These are phyloP conservation scores for Glyptemys insculpta DNA, from an alignment of 2,797 vertebrate genomes.

Conservation along the genomic window DNA sequence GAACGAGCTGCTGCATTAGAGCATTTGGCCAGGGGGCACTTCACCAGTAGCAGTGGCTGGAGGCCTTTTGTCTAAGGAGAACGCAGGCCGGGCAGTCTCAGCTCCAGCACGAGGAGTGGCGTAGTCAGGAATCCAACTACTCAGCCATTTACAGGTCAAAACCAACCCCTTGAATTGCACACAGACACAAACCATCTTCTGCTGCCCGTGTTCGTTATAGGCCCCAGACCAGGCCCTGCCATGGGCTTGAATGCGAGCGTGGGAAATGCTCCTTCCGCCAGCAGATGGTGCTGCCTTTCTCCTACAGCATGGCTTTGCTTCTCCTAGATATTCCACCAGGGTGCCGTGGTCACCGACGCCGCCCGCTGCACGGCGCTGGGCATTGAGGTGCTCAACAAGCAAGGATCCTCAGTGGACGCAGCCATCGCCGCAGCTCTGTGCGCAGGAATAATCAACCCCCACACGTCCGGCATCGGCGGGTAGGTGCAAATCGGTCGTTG, in stretches of 20 bases:
- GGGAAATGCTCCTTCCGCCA: neutral
- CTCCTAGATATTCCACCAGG: conserved; percentile 90
- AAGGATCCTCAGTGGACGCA: conserved; percentile 95
- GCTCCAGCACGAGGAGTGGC: accelerated
- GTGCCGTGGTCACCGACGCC: conserved; percentile 94
- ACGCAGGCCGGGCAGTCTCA: neutral
- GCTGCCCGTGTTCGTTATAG: neutral
- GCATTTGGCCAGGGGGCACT: accelerated
- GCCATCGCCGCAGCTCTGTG: conserved; percentile 93
- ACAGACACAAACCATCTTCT: accelerated
- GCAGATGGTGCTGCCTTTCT: neutral
- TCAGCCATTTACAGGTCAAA: too few species aligned
- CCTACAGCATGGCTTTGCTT: neutral
- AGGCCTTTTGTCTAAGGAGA: neutral
- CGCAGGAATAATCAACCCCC: conserved; percentile 93
- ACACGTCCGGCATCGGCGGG: conserved; percentile 96
- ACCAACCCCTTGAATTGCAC: neutral
- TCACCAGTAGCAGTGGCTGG: accelerated
- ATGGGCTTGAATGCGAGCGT: neutral
- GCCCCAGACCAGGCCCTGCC: neutral
- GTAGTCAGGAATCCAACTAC: neutral
- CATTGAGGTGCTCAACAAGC: conserved; percentile 87
- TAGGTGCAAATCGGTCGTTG: conserved; percentile 70
- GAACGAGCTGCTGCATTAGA: accelerated
- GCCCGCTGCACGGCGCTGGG: conserved; percentile 92